Base-by-base conservation (phyloP, 1,140 invertebrate species). In the Caenorhabditis latens region DNA sequence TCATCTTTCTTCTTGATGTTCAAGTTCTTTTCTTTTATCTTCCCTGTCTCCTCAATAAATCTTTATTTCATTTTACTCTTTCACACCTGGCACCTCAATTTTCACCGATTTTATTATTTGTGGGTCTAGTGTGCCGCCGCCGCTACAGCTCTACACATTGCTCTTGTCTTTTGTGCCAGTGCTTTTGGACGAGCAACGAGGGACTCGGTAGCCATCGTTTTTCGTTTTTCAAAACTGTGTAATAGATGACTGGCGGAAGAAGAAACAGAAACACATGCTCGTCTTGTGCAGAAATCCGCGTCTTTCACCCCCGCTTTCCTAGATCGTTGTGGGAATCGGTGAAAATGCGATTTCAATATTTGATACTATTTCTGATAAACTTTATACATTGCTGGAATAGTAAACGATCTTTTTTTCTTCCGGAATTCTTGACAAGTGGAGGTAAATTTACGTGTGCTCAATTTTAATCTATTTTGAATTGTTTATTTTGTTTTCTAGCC, bases 181-280 rank as follows among this genome's bases (percentile, higher is more conserved):
- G 21, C 61, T 19, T 24, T n/a, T 40, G 0, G 61, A 65, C 65
- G 14, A 4, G 40, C 24, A 8, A 32, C 58, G n/a, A 53, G 5
- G 50, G 50, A 8, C 9, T 53, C 50, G 50, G 32, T 32, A 32
- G 32, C 32, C 32, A 32, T 11, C 50, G 50, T 63, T 63, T 46
- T 71, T 71, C 43, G 65, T 71, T 71, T 71, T 71, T 71, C 65
- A n/a, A 71, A 71, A 71, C 65, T 46, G 65, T 71, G 65, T 71
- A 71, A 71, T 71, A 71, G 19, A 43, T 71, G 65, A 71, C 65
- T 71, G 42, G 65, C 43, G 65, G 65, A 71, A 71, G 40, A 19
- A 43, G 71, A 79, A 79, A 50, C 71, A 21, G 71, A 79, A 79
- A 79, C 71, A 79, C 71, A 79, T 79, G 71, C 46, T 46, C 42